Percentiles rank a stretch among this genome's conserved stretches.
Conservation (phyloP, 2,797 vertebrate species). For the Botia kubotai region DNA sequence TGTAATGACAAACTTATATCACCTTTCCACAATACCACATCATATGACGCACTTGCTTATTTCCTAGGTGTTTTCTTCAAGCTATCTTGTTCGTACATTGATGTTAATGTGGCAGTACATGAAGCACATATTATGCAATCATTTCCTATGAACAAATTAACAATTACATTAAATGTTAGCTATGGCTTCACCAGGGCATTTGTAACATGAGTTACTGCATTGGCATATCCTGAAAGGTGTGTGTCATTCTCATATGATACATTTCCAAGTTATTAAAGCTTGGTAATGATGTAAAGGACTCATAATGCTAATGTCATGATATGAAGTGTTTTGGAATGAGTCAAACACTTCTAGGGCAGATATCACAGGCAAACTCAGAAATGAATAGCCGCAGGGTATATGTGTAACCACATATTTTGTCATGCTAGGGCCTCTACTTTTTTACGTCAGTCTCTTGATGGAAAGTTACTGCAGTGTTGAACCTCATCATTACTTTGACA, state of each 20-base stretch:
- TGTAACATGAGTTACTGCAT: background rate
- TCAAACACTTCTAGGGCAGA: constrained; percentile 5
- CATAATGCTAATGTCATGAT: background rate
- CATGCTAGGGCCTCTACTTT: constrained; percentile 20
- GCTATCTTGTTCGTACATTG: background rate
- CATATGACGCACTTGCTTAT: constrained; percentile 30
- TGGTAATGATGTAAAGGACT: background rate
- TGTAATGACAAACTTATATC: constrained; percentile 30
- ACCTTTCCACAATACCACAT: constrained; percentile 30
- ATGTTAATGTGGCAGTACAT: constrained; percentile 6
- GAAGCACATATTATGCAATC: constrained; percentile 34
- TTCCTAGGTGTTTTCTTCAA: constrained; percentile 46
- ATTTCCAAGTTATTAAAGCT: background rate
- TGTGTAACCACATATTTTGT: constrained; percentile 24
- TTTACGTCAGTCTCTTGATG: constrained; percentile 23
- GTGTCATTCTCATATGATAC: background rate
- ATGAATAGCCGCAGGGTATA: background rate
- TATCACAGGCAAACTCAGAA: constrained; percentile 27
- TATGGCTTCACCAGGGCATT: background rate
- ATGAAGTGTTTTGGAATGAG: constrained; percentile 21
- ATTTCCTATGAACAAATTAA: constrained; percentile 37
- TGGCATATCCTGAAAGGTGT: background rate
- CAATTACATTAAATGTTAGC: background rate
- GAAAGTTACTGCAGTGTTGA: constrained; percentile 1
- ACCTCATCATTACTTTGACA: background rate